Percentiles rank a stretch among this genome's conserved stretches.
Conservation (phyloP, 2,888 invertebrate genomes). For the Papilio gigon region DNA sequence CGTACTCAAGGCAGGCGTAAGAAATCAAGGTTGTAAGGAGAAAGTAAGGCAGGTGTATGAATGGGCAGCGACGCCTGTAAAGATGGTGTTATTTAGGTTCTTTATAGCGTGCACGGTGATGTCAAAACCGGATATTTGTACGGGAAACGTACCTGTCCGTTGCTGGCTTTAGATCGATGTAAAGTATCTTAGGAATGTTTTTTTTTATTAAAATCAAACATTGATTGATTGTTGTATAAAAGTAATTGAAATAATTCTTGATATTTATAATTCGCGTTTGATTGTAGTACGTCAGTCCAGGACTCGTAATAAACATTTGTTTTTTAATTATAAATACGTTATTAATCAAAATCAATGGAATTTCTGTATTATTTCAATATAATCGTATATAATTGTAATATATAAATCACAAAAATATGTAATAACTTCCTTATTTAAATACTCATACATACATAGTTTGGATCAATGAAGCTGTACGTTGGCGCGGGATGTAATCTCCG, state of each 20-base stretch:
- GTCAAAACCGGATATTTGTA: constrained; percentile 38
- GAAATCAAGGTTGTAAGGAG: constrained; percentile 80
- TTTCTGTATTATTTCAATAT: too few species aligned
- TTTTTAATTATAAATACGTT: too few species aligned
- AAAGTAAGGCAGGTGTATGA: constrained; percentile 73
- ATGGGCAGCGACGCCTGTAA: constrained; percentile 46
- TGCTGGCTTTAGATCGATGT: constrained; percentile 9
- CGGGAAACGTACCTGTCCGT: constrained; percentile 27
- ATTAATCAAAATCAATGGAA: too few species aligned
- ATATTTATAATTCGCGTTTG: too few species aligned
- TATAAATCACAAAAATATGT: neutral
- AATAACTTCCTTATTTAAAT: neutral
- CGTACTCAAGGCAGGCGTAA: constrained; percentile 62
- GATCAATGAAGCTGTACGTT: neutral
- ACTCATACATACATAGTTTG: neutral
- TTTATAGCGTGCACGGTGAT: constrained; percentile 48
- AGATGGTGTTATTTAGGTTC: constrained; percentile 46
- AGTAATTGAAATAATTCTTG: neutral
- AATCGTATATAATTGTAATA: neutral
- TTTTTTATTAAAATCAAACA: constrained; percentile 1
- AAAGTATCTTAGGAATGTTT: constrained; percentile 23
- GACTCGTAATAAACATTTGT: too few species aligned
- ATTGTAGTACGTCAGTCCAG: too few species aligned
- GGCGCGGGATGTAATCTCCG: neutral
- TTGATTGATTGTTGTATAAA: too few species aligned